Evolutionary conservation across 2,797 vertebrate species (phyloP).

Genomic region (Channallabes apus): DNA sequence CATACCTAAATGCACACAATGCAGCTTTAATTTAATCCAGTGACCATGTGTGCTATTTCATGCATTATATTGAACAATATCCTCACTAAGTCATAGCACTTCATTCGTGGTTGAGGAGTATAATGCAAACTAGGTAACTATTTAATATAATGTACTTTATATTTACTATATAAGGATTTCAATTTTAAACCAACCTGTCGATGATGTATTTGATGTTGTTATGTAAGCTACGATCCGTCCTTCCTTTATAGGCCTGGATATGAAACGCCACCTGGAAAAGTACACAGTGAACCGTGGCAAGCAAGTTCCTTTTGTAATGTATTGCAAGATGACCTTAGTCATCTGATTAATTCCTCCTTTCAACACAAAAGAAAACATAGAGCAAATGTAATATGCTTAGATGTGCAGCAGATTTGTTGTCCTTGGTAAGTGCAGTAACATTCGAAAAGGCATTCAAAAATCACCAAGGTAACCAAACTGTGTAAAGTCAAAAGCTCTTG

Average conservation of each 20-base stretch:
- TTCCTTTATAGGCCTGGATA: slow-evolving; percentile 76
- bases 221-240: slow-evolving; percentile 73
- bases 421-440: slow-evolving; percentile 16
- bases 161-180: neutral
- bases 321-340: neutral
- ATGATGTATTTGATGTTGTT: slow-evolving; percentile 79
- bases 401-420: slow-evolving; percentile 9
- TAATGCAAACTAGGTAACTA: neutral
- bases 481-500: neutral
- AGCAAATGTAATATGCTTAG: neutral
- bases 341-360: slow-evolving; percentile 13
- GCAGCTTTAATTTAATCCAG: neutral
- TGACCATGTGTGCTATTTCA: neutral
- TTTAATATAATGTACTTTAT: neutral
- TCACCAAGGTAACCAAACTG: slow-evolving; percentile 15
- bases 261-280: slow-evolving; percentile 76
- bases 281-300: slow-evolving; percentile 18
- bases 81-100: neutral
- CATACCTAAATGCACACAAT: slow-evolving; percentile 72
- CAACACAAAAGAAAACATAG: neutral
- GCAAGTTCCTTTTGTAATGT: slow-evolving; percentile 8
- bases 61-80: neutral
- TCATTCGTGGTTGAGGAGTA: neutral
- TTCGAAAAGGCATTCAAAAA: slow-evolving; percentile 18
- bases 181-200: slow-evolving; percentile 69